Evolutionary conservation across 2,113 vertebrate genomes (phyloP).

Genomic region (Phrynocephalus versicolor): DNA sequence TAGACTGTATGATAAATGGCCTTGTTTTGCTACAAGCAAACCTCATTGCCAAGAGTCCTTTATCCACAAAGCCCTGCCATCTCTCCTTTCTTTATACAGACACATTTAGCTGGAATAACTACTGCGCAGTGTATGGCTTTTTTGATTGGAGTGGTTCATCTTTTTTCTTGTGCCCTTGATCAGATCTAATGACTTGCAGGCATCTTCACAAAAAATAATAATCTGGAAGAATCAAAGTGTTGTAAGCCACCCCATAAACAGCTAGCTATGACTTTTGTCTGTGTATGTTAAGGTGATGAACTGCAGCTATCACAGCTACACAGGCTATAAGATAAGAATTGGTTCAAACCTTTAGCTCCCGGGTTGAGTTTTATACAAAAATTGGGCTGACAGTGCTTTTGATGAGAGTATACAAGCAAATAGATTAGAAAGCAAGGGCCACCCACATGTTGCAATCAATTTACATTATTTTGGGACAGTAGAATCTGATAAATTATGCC

Average conservation of each 20-base stretch:
- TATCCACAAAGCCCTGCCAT: neutral
- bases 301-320: constrained; percentile 25
- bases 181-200: neutral
- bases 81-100: neutral
- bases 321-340: neutral
- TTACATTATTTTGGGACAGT: neutral
- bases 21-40: neutral
- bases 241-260: neutral
- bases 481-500: neutral
- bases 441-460: neutral
- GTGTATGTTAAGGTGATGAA: neutral
- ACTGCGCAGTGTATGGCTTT: neutral
- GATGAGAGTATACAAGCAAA: neutral
- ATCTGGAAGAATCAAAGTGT: constrained; percentile 20
- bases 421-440: neutral
- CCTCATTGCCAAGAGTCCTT: neutral
- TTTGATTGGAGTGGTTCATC: neutral
- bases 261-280: neutral
- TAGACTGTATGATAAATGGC: no score
- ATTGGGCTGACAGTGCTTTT: neutral
- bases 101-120: neutral
- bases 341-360: neutral
- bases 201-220: rapidly evolving
- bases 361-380: constrained; percentile 15
- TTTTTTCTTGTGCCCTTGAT: neutral